Evolutionary conservation across 2,113 vertebrate species (phyloP), one percentile per base, ranked within the genome.

Genomic region (Natator depressus): DNA sequence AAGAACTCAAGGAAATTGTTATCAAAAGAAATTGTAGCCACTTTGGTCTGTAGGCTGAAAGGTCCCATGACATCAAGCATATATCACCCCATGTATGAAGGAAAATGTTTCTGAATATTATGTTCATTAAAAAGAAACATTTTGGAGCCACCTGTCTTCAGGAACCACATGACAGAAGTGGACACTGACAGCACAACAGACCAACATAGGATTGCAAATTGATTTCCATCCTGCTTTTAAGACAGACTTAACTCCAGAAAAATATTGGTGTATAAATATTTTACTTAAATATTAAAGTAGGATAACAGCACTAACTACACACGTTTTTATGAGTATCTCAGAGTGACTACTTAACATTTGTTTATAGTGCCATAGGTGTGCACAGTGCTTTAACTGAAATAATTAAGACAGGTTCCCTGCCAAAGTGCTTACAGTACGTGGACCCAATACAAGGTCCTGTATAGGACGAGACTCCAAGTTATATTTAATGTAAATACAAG

Each of bases 41-140:
- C 80, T 59, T 22, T 1, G 17, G 10, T 31, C 14, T 5, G 6
- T 10, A 0, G 0, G 8, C 25, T 49, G 54, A 0, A 5, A 62
- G 38, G 31, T 11, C 57, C n/a, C 5, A 0, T 46, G 53, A 47
- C 4, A 80, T 16, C 51, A 38, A 19, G 19, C 0, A 0, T 1
- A 0, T 17, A 29, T 69, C 29, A 6, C 54, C 49, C 29, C 13
- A 1, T 1, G 2, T 5, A 22, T 22, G 4, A 22, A 81, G 51
- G n/a, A 72, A 84, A 86, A 80, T 42, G 53, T n/a, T 29, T 80
- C 22, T 42, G 10, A 42, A 22, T 46, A 47, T 46, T 38, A 75
- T 38, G 20, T 75, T 75, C 20, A 42, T 82, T 89, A 47, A 83
- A 82, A 55, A 25, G 27, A 22, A 35, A 24, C 38, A 24, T 72